Evolutionary conservation across 2,797 vertebrate genomes (phyloP).

Genomic region (Thamnophis elegans): DNA sequence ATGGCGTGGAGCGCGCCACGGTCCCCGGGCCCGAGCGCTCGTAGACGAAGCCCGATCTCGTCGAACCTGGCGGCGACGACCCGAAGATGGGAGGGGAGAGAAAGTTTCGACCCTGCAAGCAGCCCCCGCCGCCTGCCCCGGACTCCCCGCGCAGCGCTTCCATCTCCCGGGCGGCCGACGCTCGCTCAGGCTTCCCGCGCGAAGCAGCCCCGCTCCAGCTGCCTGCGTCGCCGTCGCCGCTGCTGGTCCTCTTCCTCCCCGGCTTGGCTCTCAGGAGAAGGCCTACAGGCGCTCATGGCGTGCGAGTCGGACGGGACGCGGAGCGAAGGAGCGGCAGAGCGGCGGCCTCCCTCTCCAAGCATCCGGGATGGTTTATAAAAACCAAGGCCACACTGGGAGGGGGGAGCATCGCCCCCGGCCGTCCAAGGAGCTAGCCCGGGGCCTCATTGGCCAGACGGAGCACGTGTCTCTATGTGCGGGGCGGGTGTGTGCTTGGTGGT

Average conservation of each 20-base stretch:
- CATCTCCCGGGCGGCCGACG: constrained; percentile 74
- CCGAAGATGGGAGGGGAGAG: constrained; percentile 69
- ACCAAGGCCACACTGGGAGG: constrained; percentile 77
- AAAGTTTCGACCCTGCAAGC: constrained; percentile 64
- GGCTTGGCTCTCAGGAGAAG: not conserved
- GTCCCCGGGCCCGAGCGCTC: constrained; percentile 57
- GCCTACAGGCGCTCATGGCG: constrained; percentile 24
- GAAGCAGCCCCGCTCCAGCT: constrained; percentile 52
- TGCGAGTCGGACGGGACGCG: not conserved
- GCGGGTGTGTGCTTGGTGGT: constrained; percentile 12
- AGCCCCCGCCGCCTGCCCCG: constrained; percentile 49
- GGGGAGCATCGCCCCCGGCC: constrained; percentile 40
- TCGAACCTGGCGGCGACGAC: constrained; percentile 54
- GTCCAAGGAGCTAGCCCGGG: not conserved
- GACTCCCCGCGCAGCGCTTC: constrained; percentile 73
- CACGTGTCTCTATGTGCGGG: constrained; percentile 39
- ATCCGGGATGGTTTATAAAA: constrained; percentile 70
- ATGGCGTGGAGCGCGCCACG: constrained; percentile 56
- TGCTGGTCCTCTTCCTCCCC: not conserved
- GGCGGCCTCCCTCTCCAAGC: not conserved
- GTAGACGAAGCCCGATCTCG: constrained; percentile 67
- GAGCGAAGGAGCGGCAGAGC: not conserved
- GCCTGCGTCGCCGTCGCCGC: too few relatives aligned
- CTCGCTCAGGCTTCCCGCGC: constrained; percentile 72
- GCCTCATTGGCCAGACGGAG: not conserved